phyloP scores from a whole-genome alignment of 2,113 vertebrate species.

The Spea multiplicata region DNA sequence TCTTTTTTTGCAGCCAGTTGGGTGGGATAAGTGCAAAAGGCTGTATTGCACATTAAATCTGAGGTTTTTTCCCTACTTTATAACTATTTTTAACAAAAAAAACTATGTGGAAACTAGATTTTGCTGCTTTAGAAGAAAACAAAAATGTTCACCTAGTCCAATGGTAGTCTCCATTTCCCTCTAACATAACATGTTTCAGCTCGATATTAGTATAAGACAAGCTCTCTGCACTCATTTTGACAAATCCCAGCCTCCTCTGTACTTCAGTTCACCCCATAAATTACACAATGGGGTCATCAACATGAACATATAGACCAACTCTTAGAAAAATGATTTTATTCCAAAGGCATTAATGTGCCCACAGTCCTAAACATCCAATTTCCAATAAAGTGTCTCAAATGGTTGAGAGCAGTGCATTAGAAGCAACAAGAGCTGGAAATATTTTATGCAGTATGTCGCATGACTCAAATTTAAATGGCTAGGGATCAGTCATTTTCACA shows the following conservation, averaged over 20 bases:
- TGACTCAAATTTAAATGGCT: constrained; percentile 45
- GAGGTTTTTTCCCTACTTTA: too few relatives aligned
- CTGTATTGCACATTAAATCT: too few relatives aligned
- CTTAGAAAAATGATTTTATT: constrained; percentile 37
- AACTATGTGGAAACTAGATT: too few relatives aligned
- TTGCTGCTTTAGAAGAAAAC: too few relatives aligned
- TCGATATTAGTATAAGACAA: neutral
- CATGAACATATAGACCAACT: constrained; percentile 22
- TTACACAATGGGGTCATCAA: constrained; percentile 21
- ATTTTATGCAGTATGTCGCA: constrained; percentile 43
- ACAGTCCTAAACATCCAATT: constrained; percentile 37
- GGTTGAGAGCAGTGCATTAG: constrained; percentile 40
- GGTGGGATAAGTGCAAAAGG: too few relatives aligned
- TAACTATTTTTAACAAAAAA: too few relatives aligned
- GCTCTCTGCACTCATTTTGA: constrained; percentile 14
- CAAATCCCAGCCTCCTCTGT: constrained; percentile 23
- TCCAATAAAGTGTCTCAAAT: constrained; percentile 39
- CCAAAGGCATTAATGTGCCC: constrained; percentile 33
- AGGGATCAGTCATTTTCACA: constrained; percentile 46
- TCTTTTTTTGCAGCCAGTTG: too few relatives aligned
- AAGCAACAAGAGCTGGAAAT: constrained; percentile 30
- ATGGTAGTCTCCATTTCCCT: too few relatives aligned
- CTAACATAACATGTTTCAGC: neutral
- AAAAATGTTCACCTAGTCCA: too few relatives aligned
- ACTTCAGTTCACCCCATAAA: constrained; percentile 32